Base-by-base conservation (phyloP, 2,113 vertebrate genomes). In the Nipponia nippon region DNA sequence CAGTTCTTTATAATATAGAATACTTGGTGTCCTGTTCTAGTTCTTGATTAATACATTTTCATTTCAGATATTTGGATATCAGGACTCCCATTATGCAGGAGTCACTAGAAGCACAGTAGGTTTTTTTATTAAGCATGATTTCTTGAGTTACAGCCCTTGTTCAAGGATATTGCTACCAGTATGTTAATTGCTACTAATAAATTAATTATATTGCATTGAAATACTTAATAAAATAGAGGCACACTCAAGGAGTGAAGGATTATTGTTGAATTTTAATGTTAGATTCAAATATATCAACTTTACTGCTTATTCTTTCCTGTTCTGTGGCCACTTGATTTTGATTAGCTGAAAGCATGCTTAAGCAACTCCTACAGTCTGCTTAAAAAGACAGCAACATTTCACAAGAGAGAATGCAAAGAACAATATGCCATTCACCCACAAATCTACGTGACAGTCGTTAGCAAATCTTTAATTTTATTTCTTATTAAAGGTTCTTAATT, bases 281-380 rank as follows among this genome's bases (percentile, higher is more conserved):
- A 84, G 93, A 89, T 90, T 97, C 77, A 95, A 95, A 97, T 96
- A 94, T 25, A 97, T 94, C 73, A 93, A 20, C 78, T 87, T 97
- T 93, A 95, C 46, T 93, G 81, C 72, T 92, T 80, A 88, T 92
- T 93, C 75, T 88, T 93, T 86, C 63, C 47, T 92, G 10, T 89
- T 96, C 90, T 96, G 82, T 89, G 87, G 90, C 87, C 81, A 81
- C 94, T 97, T 97, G 93, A 95, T 97, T 97, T 97, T 97, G 95
- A 98, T 97, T 94, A 96, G 72, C 72, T 95, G 71, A 86, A 97
- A 94, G 46, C 66, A 80, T 72, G 58, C 70, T 93, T 69, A 94
- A 97, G 93, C 89, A 84, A 90, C 61, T 91, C 87, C 42, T 87
- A 71, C 9, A 93, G 89, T 66, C 66, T 96, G 34, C 87, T 94